Percentiles rank a stretch among this genome's conserved stretches.
Evolutionary conservation across 2,888 invertebrate genomes (phyloP).

Genomic region (Euclidia mi): DNA sequence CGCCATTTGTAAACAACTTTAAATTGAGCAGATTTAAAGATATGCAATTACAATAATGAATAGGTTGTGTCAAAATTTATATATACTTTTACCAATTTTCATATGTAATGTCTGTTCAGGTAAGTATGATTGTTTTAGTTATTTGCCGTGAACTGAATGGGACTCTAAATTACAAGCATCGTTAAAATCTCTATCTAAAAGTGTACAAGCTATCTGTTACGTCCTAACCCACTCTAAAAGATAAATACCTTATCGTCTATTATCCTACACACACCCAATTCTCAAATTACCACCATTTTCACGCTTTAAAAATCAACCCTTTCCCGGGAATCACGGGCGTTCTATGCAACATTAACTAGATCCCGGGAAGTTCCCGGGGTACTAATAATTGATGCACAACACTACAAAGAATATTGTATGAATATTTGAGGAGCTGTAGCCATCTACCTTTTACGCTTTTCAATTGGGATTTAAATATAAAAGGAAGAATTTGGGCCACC

Average conservation of each 20-base stretch:
- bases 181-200: no score
- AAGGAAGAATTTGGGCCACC: conserved; percentile 4
- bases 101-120: no score
- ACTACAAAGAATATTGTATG: conserved; percentile 54
- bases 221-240: no score
- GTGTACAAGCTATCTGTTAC: no score
- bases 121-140: no score
- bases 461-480: conserved; percentile 40
- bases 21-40: no score
- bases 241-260: background rate
- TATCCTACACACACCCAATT: background rate
- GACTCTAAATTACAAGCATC: no score
- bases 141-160: no score
- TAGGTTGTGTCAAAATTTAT: no score
- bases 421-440: conserved; percentile 40
- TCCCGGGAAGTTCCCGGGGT: conserved; percentile 40
- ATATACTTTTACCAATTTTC: no score
- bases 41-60: no score
- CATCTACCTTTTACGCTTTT: conserved; percentile 34
- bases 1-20: no score
- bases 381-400: conserved; percentile 54
- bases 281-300: background rate
- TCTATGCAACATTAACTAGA: conserved; percentile 54
- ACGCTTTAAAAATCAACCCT: background rate
- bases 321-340: conserved; percentile 43